Evolutionary conservation across 2,113 vertebrate species (phyloP), one percentile per base, ranked within the genome.

Genomic region (Oreamnos americanus): DNA sequence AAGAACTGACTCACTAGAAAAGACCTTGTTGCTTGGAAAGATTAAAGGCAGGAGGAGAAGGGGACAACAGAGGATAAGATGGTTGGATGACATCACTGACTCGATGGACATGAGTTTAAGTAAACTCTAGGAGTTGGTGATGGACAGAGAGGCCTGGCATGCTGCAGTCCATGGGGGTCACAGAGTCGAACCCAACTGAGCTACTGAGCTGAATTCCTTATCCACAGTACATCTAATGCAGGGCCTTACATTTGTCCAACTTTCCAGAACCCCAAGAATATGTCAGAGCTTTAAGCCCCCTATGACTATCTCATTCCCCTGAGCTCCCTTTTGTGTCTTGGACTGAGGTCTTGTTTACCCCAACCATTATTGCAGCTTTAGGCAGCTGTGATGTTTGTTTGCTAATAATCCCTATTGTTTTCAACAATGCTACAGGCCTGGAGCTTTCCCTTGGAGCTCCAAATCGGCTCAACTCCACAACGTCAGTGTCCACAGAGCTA

Each of bases 361-460:
- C 93, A 94, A 90, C 64, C 57, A 36, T 51, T 79, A 67, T 12
- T 91, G 33, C 33, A 28, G 23, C 60, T 60, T 97, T 82, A 93
- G 64, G 86, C 30, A 82, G 91, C 87, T 88, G 8, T 93, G 91
- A 67, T 83, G 49, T 94, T 87, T 82, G 62, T 94, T 93, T 93
- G 39, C 79, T 91, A 89, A 67, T 87, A 90, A 92, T 95, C 79
- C 55, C 45, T 93, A n/a, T 91, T 96, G 71, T 97, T 96, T 96
- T 95, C 28, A 26, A 39, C 86, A 92, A 15, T 91, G 28, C 33
- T 67, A 11, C n/a, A 67, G 71, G 67, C 15, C 3, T 62, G 53
- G 39, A 36, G 55, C 60, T 97, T 95, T 92, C 45, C 64, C n/a
- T 49, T 92, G 45, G 28, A 81, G 47, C 33, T 91, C 67, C 39